Base-by-base conservation (phyloP, 2,888 invertebrate genomes). In the Agrilus mali region DNA sequence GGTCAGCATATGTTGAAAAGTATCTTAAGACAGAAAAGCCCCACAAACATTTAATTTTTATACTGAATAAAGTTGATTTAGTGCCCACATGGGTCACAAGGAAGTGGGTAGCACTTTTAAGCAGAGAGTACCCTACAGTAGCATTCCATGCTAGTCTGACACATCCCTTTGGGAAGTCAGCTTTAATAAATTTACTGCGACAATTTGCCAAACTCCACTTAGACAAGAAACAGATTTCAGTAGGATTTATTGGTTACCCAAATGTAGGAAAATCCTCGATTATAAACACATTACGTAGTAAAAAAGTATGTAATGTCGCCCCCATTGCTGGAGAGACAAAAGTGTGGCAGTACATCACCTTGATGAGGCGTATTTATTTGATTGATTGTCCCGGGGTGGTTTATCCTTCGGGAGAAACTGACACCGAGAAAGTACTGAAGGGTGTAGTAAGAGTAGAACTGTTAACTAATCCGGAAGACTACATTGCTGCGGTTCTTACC, bases 311-410 rank as follows among this genome's bases (percentile, higher is more conserved):
- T 65, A 98, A 95, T 66, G 95, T 86, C 1, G 98, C 98, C 4
- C 98, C 98, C 0, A 92, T 99, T 58, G 97, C 98, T 44, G 98
- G 98, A 5, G 90, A 92, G 68, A 92, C 90, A 1, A 92, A 92
- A 71, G 95, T 97, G 2, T 99, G 98, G 98, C 98, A 99, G 65
- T 99, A 98, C 63, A 94, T 99, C 35, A 96, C 97, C 1, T 68
- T 99, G 42, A 99, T 98, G 97, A 82, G 80, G 55, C 77, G 90
- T 54, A 97, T 99, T 60, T 98, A 88, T 65, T 72, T 98, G 12
- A 96, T 98, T 54, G 98, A 99, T 71, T 98, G 97, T 66, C 98
- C 98, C 3, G 98, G 98, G 32, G 87, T 99, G 42, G 98, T 98
- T 5, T 96, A 96, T 68, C 95, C 97, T 7, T 86, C 89, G 8